Evolutionary conservation across 2,797 vertebrate species (phyloP).

Genomic region (Myotis planiceps): DNA sequence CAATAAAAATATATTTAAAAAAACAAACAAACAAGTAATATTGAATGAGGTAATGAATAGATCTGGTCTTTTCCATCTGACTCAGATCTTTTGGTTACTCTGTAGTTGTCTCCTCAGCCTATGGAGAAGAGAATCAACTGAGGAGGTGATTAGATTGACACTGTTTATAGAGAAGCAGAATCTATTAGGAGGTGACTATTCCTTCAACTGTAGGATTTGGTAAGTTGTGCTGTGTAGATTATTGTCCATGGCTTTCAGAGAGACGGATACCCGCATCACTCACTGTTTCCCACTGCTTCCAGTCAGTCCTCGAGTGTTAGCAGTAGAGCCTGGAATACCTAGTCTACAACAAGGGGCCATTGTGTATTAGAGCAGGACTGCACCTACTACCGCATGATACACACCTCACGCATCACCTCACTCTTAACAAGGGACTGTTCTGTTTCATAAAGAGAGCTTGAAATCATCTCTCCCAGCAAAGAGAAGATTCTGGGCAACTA

Average conservation of each 20-base stretch:
- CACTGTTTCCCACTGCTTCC: background rate
- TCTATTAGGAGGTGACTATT: background rate
- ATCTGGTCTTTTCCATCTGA: background rate
- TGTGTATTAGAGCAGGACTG: background rate
- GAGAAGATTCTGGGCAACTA: background rate
- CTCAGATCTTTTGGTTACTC: background rate
- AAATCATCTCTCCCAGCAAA: background rate
- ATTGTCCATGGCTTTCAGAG: background rate
- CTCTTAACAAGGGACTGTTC: background rate
- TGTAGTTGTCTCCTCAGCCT: background rate
- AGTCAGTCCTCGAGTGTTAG: background rate
- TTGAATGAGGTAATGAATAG: background rate
- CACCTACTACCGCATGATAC: too few relatives aligned
- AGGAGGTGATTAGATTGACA: background rate
- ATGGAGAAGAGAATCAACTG: background rate
- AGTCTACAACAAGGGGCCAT: background rate
- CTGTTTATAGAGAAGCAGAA: background rate
- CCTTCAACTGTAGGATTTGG: background rate
- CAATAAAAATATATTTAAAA: too few relatives aligned
- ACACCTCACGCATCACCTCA: background rate
- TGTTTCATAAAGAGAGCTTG: background rate
- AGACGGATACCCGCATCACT: rapidly evolving
- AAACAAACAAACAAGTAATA: background rate
- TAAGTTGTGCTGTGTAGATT: background rate
- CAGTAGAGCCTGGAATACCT: too few relatives aligned